A percentile compares a stretch with the other conserved stretches of the same genome.
Evolutionary conservation across 2,797 vertebrate genomes (phyloP).

Genomic region (Poeciliopsis paucimaculata): DNA sequence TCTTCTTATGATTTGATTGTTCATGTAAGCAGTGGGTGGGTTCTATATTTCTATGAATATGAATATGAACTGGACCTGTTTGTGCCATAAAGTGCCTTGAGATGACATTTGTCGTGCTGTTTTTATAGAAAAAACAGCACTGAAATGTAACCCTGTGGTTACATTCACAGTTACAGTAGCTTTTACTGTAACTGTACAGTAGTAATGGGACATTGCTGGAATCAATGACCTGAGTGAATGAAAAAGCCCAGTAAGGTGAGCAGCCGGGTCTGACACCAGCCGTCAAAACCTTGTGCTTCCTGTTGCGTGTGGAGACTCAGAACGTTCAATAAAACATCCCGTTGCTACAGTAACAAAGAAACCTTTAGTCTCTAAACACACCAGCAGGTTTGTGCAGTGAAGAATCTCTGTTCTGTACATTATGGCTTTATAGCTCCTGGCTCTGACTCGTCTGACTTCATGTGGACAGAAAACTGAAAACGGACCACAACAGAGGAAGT

Average conservation of each 20-base stretch:
- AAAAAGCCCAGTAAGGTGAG: neutral
- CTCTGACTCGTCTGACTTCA: slow-evolving; percentile 1
- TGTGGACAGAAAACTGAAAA: slow-evolving; percentile 3
- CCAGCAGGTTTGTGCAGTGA: slow-evolving; percentile 84
- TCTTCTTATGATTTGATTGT: neutral
- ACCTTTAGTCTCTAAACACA: slow-evolving; percentile 37
- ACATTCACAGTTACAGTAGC: too few species aligned
- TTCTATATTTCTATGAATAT: neutral
- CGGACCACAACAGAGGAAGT: neutral
- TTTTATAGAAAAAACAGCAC: neutral
- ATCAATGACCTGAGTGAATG: neutral
- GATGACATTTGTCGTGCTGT: neutral
- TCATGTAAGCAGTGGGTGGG: neutral
- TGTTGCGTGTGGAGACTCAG: slow-evolving; percentile 37
- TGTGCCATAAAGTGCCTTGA: neutral
- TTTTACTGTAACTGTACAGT: too few species aligned
- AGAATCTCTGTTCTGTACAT: slow-evolving; percentile 78
- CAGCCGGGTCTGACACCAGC: neutral
- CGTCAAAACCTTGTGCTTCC: slow-evolving; percentile 77
- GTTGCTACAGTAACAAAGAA: slow-evolving; percentile 74
- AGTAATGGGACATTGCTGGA: neutral
- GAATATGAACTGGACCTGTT: neutral
- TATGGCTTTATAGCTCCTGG: slow-evolving; percentile 85
- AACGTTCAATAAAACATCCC: slow-evolving; percentile 80
- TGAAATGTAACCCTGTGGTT: neutral